Base-by-base conservation (phyloP, 2,888 invertebrate species). In the Xylophagus ater region DNA sequence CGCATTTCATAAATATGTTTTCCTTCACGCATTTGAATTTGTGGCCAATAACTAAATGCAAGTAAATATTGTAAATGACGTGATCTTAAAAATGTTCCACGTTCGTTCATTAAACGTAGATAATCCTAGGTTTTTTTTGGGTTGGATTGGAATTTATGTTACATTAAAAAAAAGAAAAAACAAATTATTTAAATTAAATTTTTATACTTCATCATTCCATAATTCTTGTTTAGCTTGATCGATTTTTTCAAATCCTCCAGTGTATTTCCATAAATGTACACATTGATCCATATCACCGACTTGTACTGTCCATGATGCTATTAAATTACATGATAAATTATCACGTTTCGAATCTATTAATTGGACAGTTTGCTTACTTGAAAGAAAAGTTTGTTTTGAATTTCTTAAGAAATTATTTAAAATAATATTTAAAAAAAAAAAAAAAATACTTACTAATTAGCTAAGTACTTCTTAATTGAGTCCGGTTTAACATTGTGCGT, bases 261-360 rank as follows among this genome's bases (percentile, higher is more conserved):
- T 83, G 60, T 90, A 94, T 56, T 84, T 81, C 96, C 96, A 97
- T 40, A 98, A 71, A 65, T 98, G 96, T 44, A 98, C 70, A 13
- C 83, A 90, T 67, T 98, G 97, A 70, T 98, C 97, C 71, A 96
- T 84, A 58, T 97, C 96, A 23, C 98, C 98, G 25, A 90, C 88
- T 37, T 84, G 82, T 2, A 96, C 96, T 0, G 84, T 86, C 90
- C 94, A 98, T 54, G 96, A 96, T 39, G 88, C 97, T 18, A 93
- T 82, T 50, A 97, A 69, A 58, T 92, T 84, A 53, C 84, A 82
- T 35, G 83, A 81, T 17, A 90, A 67, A 24, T 82, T 75, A 7
- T 74, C 66, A 53, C 78, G 78, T 50, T 78, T 77, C 3, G 80
- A 74, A 53, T 81, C 75, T 42, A 90, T 76, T 56, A 87, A 72